Base-by-base conservation (phyloP, 2,888 invertebrate genomes). In the Drosophila sordidapex region DNA sequence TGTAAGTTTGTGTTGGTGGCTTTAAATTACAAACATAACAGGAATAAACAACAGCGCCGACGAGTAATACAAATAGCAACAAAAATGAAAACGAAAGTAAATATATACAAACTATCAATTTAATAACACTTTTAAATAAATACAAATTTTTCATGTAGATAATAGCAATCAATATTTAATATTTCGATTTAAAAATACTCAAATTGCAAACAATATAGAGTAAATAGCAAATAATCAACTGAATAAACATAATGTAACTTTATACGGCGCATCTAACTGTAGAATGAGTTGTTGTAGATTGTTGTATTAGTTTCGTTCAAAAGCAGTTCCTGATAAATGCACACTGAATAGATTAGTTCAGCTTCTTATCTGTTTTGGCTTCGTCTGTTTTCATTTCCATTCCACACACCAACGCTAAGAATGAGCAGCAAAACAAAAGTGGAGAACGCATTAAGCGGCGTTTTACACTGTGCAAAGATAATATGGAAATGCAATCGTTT, bases 1-100 rank as follows among this genome's bases (percentile, higher is more conserved):
- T 6, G n/a, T 11, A 11, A 2, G 40, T n/a, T 11, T 10, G 18
- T n/a, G 11, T 11, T 43, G 11, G n/a, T 6, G n/a, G 2, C 27
- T 25, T 54, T 35, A 49, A 76, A 48, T 38, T 21, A 48, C 25
- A 69, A 36, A 31, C 21, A 71, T 40, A 49, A 48, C 46, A 25
- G 21, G 38, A 13, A 33, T 40, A 35, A 8, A 36, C 15, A 54
- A 49, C n/a, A 56, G 64, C 48, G 48, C 68, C 54, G 70, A 68
- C 48, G 25, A 38, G 25, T 38, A 21, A 53, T 46, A 69, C 53
- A 56, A 87, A 71, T 36, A 65, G 38, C 27, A 57, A 49, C 18
- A 38, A 38, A 49, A 56, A 86, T 90, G 85, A 86, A 90, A 86
- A 81, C 89, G 69, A 90, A 86, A 86, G 90, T 86, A 86, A 86